A percentile compares a stretch with the other conserved stretches of the same genome.
Evolutionary conservation across 2,797 vertebrate genomes (phyloP).

Genomic region (Urophycis tenuis): DNA sequence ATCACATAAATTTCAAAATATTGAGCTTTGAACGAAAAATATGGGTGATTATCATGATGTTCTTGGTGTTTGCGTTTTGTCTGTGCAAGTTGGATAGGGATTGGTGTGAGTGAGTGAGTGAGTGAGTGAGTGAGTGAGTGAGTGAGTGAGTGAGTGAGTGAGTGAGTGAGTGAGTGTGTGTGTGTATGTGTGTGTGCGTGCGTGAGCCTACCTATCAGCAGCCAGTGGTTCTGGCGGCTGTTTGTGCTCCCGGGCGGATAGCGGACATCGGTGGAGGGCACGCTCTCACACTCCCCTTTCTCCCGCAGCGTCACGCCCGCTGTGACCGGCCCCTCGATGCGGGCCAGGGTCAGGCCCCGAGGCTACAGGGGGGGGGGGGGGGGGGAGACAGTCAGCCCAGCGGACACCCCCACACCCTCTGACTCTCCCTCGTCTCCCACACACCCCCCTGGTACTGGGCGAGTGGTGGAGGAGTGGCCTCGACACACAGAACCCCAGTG

Average conservation of each 20-base stretch:
- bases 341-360: slow-evolving; percentile 81
- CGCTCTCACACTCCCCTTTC: slow-evolving; percentile 83
- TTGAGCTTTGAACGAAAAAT: neutral
- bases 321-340: slow-evolving; percentile 81
- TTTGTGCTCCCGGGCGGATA: slow-evolving; percentile 82
- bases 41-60: neutral
- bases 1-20: neutral
- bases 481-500: neutral
- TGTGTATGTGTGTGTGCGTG: slow-evolving; percentile 10
- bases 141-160: neutral
- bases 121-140: slow-evolving; percentile 3
- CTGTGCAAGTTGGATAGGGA: too few relatives aligned
- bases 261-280: slow-evolving; percentile 81
- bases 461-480: neutral
- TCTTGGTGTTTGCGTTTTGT: too few relatives aligned
- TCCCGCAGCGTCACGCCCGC: slow-evolving; percentile 81
- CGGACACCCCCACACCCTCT: neutral
- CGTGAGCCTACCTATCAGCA: slow-evolving; percentile 80
- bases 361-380: slow-evolving; percentile 69
- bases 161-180: slow-evolving; percentile 10
- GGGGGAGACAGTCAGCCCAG: neutral
- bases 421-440: neutral
- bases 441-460: too few relatives aligned
- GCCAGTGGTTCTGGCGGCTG: slow-evolving; percentile 83
- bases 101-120: neutral